Conservation (phyloP, 2,888 invertebrate genomes). For the Cheilosia variabilis region DNA sequence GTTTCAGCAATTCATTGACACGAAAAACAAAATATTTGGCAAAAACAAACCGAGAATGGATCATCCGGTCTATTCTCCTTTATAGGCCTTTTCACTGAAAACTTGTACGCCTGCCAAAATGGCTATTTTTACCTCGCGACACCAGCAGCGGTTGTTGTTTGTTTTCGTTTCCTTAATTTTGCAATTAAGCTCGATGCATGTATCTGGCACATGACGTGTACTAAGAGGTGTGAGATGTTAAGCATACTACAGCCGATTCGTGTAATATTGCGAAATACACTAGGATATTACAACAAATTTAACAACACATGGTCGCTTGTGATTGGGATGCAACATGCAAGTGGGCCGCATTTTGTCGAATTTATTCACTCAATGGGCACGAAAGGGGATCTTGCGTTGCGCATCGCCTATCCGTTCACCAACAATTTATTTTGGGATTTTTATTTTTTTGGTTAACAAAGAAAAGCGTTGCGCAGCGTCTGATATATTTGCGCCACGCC, state of each 20-base stretch:
- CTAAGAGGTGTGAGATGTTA: slow-evolving; percentile 18
- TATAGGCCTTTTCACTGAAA: slow-evolving; percentile 56
- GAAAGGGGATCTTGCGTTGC: not conserved
- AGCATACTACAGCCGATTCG: not conserved
- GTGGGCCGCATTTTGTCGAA: no score
- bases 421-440: slow-evolving; percentile 40
- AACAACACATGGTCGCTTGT: no score
- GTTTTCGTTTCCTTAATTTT: slow-evolving; percentile 28
- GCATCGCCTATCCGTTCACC: not conserved
- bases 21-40: slow-evolving; percentile 44
- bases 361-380: no score
- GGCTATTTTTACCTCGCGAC: slow-evolving; percentile 27
- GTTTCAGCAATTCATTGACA: slow-evolving; percentile 44
- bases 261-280: no score
- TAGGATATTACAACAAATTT: no score
- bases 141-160: not conserved
- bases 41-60: slow-evolving; percentile 31
- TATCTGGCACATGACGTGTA: not conserved
- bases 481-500: not conserved
- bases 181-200: slow-evolving; percentile 13
- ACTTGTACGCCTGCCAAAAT: slow-evolving; percentile 48
- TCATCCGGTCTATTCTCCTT: slow-evolving; percentile 33
- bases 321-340: no score
- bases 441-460: slow-evolving; percentile 33
- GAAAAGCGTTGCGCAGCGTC: slow-evolving; percentile 31